Evolutionary conservation across 2,113 vertebrate genomes (phyloP), one percentile per base, ranked within the genome.

Genomic region (Trogon surrucura): DNA sequence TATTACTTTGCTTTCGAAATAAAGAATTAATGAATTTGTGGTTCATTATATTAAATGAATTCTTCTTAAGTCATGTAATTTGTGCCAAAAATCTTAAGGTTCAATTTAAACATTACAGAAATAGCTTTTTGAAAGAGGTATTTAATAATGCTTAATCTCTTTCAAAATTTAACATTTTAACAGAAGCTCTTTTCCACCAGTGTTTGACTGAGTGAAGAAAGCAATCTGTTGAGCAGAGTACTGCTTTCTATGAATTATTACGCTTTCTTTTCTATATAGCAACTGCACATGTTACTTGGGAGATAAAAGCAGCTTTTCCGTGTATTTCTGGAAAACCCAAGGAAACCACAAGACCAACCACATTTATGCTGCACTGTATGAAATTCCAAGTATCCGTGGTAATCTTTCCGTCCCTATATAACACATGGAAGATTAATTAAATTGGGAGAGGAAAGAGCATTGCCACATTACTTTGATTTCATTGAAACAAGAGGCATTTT

Each of bases 401-500:
- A 80, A 70, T 57, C 47, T 10, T 80, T 47, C 22, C 32, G 16
- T 64, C 57, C 51, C 57, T 89, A 30, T n/a, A 4, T 17, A 93
- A 78, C 48, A 88, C 32, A 61, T 23, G 50, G 53, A 86, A 93
- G 26, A 80, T 64, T n/a, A 77, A 80, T 85, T 80, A 90, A 62
- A 81, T 2, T 60, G 50, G 5, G 1, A 6, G 15, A 88, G 10
- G 11, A n/a, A 85, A 73, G 23, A 81, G 8, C 74, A 72, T 50
- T 93, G n/a, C 32, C 82, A 80, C 50, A 77, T 82, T 66, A 90
- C 38, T 80, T 30, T 27, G 57, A 89, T 86, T 97, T 73, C 70
- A 15, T 36, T 67, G 64, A 93, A 91, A 26, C 44, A 85, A 60
- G 50, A 86, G 45, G 70, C 5, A 61, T 75, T 85, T 89, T 86